These are phyloP conservation scores for Pygmarrhopalites habei DNA, from an alignment of 1,140 invertebrate species.

Conservation along the genomic window DNA sequence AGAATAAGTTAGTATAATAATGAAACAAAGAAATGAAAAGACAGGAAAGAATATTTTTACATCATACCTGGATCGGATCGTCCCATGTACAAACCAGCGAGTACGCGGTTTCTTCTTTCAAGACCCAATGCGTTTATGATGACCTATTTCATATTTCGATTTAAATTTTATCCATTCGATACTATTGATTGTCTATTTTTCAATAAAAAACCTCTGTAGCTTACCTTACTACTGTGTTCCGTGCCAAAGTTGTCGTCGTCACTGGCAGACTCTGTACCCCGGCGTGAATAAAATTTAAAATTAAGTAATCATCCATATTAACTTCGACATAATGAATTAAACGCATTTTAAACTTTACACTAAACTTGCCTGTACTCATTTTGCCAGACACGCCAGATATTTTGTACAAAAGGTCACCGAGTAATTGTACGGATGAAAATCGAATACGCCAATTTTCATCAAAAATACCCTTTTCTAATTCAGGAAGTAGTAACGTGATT, in stretches of 20 bases:
- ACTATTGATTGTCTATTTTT: background rate
- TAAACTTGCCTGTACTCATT: no score
- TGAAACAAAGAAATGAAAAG: no score
- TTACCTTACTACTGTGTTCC: slow-evolving; percentile 75
- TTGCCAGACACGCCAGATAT: slow-evolving; percentile 97
- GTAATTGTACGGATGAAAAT: slow-evolving; percentile 88
- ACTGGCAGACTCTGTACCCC: slow-evolving; percentile 90
- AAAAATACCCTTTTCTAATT: slow-evolving; percentile 87
- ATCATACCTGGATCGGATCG: slow-evolving; percentile 92
- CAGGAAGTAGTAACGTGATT: slow-evolving; percentile 84
- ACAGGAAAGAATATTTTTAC: no score
- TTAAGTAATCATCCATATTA: no score
- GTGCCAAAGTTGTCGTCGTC: slow-evolving; percentile 99
- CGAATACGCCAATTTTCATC: slow-evolving; percentile 98
- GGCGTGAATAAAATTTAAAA: no score
- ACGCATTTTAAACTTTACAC: no score
- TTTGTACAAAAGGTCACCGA: slow-evolving; percentile 93
- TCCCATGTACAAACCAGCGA: slow-evolving; percentile 96
- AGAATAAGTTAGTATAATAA: no score
- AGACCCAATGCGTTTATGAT: slow-evolving; percentile 81
- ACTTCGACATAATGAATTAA: no score
- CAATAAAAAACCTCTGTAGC: no score
- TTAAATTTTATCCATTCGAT: no score
- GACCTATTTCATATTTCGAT: slow-evolving; percentile 48
- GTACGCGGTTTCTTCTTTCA: slow-evolving; percentile 82